A percentile compares a stretch with the other conserved stretches of the same genome.
Conservation (phyloP, 2,113 vertebrate genomes). For the Nannospalax galili region DNA sequence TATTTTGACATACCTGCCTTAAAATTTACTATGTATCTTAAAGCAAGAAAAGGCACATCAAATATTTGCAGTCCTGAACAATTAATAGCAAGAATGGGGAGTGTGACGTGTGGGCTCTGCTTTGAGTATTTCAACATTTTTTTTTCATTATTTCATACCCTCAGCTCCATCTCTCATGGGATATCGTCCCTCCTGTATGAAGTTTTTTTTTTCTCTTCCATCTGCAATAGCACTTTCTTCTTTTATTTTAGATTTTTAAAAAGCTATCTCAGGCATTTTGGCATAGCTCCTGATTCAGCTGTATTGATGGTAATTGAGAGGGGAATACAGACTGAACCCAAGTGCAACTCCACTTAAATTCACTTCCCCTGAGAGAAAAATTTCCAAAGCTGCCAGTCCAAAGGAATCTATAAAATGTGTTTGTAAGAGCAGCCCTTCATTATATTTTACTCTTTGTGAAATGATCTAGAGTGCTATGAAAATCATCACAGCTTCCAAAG, state of each 20-base stretch:
- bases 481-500: conserved; percentile 66
- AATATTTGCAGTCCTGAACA: conserved; percentile 51
- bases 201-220: conserved; percentile 63
- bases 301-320: conserved; percentile 78
- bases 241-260: conserved; percentile 76
- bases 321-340: conserved; percentile 75
- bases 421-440: conserved; percentile 58
- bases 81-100: conserved; percentile 35
- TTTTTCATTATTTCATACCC: conserved; percentile 37
- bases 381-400: conserved; percentile 73
- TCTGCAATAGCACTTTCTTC: conserved; percentile 57
- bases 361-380: conserved; percentile 74
- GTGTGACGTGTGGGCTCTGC: background rate
- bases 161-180: conserved; percentile 21
- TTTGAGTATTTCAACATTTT: conserved; percentile 25
- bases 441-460: conserved; percentile 74
- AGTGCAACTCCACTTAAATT: conserved; percentile 70
- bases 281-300: conserved; percentile 76
- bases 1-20: conserved; percentile 35
- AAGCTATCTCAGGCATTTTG: conserved; percentile 76
- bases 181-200: conserved; percentile 32
- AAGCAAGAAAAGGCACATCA: conserved; percentile 18
- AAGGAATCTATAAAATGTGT: conserved; percentile 65
- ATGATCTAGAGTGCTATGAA: conserved; percentile 54
- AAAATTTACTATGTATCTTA: background rate